phyloP scores from a whole-genome alignment of 2,888 invertebrate genomes.

The Lasioglossum malachurum region DNA sequence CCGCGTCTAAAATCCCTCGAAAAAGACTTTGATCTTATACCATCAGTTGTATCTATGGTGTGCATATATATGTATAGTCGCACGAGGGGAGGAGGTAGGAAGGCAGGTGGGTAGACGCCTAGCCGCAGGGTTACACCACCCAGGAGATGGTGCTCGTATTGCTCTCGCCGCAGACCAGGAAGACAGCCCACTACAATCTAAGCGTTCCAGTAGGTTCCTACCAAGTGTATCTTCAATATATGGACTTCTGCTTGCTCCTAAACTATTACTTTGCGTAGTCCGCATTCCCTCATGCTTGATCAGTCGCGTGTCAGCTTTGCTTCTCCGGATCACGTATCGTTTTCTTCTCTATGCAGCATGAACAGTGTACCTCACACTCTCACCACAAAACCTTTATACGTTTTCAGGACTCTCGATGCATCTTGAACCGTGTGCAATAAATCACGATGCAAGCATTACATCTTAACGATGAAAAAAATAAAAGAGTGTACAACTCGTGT shows the following conservation, averaged over 20 bases:
- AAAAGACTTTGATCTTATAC: slow-evolving; percentile 30
- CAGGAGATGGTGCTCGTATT: slow-evolving; percentile 86
- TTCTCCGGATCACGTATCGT: background rate
- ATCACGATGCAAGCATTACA: background rate
- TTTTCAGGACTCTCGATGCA: background rate
- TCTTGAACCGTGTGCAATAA: background rate
- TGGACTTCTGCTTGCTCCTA: slow-evolving; percentile 58
- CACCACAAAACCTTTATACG: background rate
- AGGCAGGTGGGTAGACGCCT: slow-evolving; percentile 86
- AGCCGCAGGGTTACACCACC: slow-evolving; percentile 86
- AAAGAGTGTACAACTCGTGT: background rate
- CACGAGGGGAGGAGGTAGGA: slow-evolving; percentile 84
- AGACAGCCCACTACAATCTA: slow-evolving; percentile 93
- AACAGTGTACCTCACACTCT: background rate
- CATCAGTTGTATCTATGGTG: slow-evolving; percentile 70
- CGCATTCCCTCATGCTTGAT: slow-evolving; percentile 52
- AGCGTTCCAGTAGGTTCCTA: slow-evolving; percentile 92
- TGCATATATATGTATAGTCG: slow-evolving; percentile 81
- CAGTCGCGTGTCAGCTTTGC: slow-evolving; percentile 28
- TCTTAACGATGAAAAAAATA: background rate
- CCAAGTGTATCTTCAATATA: slow-evolving; percentile 72
- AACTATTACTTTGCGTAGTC: slow-evolving; percentile 52
- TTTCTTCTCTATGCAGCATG: slow-evolving; percentile 4
- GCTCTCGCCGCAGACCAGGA: slow-evolving; percentile 89
- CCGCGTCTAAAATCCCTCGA: slow-evolving; percentile 10